Percentiles rank a stretch among this genome's conserved stretches.
phyloP scores from a whole-genome alignment of 2,797 vertebrate species.

The Furcifer pardalis region DNA sequence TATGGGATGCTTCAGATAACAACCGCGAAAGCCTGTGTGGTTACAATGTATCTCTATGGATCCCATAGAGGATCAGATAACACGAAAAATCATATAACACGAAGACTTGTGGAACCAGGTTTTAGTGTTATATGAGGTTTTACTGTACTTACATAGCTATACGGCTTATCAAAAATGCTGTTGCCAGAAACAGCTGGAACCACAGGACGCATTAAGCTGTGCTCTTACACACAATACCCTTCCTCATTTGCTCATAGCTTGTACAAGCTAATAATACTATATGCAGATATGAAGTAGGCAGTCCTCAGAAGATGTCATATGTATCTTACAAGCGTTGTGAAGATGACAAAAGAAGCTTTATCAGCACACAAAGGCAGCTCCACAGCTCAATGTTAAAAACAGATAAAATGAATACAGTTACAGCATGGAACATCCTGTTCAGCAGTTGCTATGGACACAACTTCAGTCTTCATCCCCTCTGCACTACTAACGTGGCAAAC shows the following conservation, averaged over 20 bases:
- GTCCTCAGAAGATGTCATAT: background rate
- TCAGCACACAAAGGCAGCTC: background rate
- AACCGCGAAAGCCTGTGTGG: too few relatives aligned
- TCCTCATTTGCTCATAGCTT: background rate
- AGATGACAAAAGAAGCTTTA: slow-evolving; percentile 7
- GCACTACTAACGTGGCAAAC: slow-evolving; percentile 20
- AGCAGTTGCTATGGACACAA: slow-evolving; percentile 60
- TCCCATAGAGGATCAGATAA: too few relatives aligned
- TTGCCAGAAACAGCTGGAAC: background rate
- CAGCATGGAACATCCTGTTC: slow-evolving; percentile 49
- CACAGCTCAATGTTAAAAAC: slow-evolving; percentile 33
- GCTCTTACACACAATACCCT: background rate
- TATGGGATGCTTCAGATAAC: too few relatives aligned
- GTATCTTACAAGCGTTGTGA: background rate
- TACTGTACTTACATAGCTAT: too few relatives aligned
- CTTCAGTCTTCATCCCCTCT: slow-evolving; percentile 42
- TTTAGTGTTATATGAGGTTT: too few relatives aligned
- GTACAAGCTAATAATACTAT: background rate
- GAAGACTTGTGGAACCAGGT: too few relatives aligned
- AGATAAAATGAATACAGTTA: slow-evolving; percentile 30
- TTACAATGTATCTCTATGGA: too few relatives aligned
- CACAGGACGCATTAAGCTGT: background rate
- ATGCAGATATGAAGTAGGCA: background rate
- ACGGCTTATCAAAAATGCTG: background rate
- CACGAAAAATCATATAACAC: too few relatives aligned